Percentiles rank a stretch among this genome's conserved stretches.
Conservation (phyloP, 2,113 vertebrate species). For the Picathartes gymnocephalus region DNA sequence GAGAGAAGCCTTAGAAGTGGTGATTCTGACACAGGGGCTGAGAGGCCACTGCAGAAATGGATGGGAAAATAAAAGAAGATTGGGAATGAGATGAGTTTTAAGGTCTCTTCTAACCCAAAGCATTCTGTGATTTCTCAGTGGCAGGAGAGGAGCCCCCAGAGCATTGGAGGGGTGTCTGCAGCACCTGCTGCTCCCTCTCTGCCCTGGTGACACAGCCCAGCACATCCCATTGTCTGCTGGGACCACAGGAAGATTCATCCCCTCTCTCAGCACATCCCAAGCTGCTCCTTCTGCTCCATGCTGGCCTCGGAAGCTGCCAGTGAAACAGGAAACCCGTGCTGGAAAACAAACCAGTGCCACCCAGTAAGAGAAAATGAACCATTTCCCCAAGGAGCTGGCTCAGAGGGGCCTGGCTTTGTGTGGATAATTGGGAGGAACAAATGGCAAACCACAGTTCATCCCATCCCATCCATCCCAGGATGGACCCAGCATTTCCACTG, state of each 20-base stretch:
- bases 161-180: background rate
- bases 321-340: background rate
- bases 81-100: background rate
- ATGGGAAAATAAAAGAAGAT: background rate
- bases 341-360: slow-evolving; percentile 25
- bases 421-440: slow-evolving; percentile 1
- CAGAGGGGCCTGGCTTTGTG: background rate
- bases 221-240: background rate
- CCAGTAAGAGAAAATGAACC: background rate
- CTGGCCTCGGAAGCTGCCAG: background rate
- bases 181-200: background rate
- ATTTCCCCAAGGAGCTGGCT: background rate
- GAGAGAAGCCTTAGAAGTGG: background rate
- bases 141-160: background rate
- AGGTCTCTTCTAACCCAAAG: background rate
- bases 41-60: background rate
- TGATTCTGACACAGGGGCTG: background rate
- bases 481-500: background rate
- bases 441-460: background rate
- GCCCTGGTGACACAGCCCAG: background rate
- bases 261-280: background rate
- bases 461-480: background rate
- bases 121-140: background rate
- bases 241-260: background rate
- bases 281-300: background rate